Evolutionary conservation across 2,888 invertebrate species (phyloP), one percentile per base, ranked within the genome.

Genomic region (Embidobia sp.): DNA sequence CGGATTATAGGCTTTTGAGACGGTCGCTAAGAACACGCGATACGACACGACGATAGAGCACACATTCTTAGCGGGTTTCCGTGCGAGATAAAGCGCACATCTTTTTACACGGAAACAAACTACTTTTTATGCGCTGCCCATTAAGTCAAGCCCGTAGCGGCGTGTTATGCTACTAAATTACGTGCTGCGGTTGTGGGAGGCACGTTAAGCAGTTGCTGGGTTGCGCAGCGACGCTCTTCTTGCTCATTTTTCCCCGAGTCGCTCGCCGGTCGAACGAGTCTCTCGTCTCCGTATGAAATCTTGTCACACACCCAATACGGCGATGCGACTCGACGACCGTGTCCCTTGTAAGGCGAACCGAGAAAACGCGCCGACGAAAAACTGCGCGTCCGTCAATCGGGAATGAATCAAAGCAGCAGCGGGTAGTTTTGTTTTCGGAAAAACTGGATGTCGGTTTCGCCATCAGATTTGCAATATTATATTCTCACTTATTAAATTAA

Each of bases 181-280:
- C 67, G 72, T 55, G 72, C 64, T 49, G 57, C 49, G 48, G 55
- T 72, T 57, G 77, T 72, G 72, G 72, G 72, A 63, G 72, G 63
- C 19, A 29, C 51, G 57, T 37, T 40, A 26, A 53, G 61, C 37
- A 44, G 70, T 49, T 61, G 42, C 51, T 31, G 31, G 42, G 35
- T 42, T 22, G 3, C 6, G 22, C 18, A 6, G 61, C 10, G 16
- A 13, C 11, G 13, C 13, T 61, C 49, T 16, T 27, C 33, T 53
- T 19, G 31, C 44, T 44, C 16, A 49, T 51, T 49, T 48, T 51
- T 49, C 59, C 42, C 51, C 18, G 15, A 4, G 26, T 64, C 31
- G 53, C 7, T 19, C 37, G 49, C 59, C 33, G 44, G 57, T 51
- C 35, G 66, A 59, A 29, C 66, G 18, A 31, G 57, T 29, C 22